Base-by-base conservation (phyloP, 2,888 invertebrate species). In the Vandiemenella viatica region DNA sequence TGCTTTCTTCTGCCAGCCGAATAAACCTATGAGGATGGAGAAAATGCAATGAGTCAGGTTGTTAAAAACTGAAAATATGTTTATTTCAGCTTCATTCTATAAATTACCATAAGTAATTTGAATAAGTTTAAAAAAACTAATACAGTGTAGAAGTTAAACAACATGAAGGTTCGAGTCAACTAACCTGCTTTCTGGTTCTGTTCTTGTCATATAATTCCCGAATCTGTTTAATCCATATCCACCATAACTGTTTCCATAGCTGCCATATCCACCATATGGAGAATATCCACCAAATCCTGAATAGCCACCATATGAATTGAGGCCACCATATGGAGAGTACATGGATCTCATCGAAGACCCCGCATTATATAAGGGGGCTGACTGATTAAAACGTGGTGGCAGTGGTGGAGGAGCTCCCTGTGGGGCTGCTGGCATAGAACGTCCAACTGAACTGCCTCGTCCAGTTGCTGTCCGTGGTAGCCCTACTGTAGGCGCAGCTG, bases 1-100 rank as follows among this genome's bases (percentile, higher is more conserved):
- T 88, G 59, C 81, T 87, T 58, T 92, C 92, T 66, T 93, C 92
- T 0, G 92, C 93, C 61, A 86, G 72, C 63, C 88, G 86, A 45
- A 89, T 79, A 61, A 93, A 87, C 57, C 83, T 80, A 58, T 23
- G 67, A 60, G 46, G 40, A 26, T 40, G 43, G 45, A 51, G 15
- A n/a, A 26, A n/a, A 38, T 41, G 37, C 37, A 18, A 40, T 15
- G 17, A 16, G 43, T 45, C 3, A 21, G 23, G 5, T 18, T 13
- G 16, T 22, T 22, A 18, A 17, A 46, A 16, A 19, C 43, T 23
- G 6, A 16, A 46, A 37, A 13, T 41, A 38, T 21, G 13, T 22
- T 13, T 6, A n/a, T 20, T 5, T 42, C 21, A 20, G 10, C 13
- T 4, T 8, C 26, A 13, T 4, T 4, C n/a, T 32, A 32, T 2